phyloP scores from a whole-genome alignment of 2,797 vertebrate genomes.

The Mus spretus region DNA sequence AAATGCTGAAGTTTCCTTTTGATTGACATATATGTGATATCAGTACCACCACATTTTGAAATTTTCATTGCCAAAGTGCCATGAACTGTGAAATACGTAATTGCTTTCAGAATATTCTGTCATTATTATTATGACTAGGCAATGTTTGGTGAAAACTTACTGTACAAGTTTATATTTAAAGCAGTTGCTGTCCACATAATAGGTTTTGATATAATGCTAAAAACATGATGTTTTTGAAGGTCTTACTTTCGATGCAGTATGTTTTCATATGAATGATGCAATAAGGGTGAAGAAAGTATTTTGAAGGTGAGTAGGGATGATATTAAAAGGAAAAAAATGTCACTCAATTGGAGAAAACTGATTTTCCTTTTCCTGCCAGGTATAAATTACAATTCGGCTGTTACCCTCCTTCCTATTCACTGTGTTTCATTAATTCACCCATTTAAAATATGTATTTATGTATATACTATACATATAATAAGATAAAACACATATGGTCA shows the following conservation, averaged over 20 bases:
- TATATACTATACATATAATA: not conserved
- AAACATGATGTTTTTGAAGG: not conserved
- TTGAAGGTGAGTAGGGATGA: not conserved
- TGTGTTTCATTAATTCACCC: not conserved
- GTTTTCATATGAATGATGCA: not conserved
- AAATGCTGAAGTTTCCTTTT: not conserved
- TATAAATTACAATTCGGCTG: not conserved
- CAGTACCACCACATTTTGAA: not conserved
- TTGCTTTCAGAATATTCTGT: not conserved
- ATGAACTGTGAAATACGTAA: not conserved
- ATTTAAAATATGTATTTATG: not conserved
- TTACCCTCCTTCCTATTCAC: not conserved
- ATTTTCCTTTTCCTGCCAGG: not conserved
- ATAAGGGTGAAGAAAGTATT: not conserved
- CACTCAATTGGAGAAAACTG: not conserved
- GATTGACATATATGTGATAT: not conserved
- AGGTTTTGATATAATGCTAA: not conserved
- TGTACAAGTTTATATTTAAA: not conserved
- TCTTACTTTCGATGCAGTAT: not conserved
- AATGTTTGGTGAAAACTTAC: constrained; percentile 11
- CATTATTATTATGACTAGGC: not conserved
- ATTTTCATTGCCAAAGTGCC: not conserved
- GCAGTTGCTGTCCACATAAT: not conserved
- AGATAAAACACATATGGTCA: not conserved
- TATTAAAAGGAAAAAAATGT: not conserved